These are phyloP conservation scores for Eurosta solidaginis DNA, from an alignment of 1,140 invertebrate genomes.

Conservation along the genomic window DNA sequence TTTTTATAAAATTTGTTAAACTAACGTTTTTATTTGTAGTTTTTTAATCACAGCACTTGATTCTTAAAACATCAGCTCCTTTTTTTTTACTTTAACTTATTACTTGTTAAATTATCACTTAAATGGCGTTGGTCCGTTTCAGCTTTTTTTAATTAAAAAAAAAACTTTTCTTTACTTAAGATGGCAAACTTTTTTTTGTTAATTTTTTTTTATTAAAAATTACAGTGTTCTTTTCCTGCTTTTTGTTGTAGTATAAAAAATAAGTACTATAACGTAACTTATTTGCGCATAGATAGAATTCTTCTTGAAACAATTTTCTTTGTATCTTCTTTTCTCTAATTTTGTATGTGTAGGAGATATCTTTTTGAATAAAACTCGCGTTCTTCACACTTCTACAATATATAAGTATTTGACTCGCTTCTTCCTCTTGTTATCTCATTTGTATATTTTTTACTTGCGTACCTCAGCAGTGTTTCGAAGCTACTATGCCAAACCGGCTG, in stretches of 20 bases:
- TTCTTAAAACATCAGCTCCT: conserved; percentile 44
- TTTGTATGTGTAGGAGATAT: neutral
- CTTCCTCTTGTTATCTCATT: neutral
- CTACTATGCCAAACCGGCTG: conserved; percentile 49
- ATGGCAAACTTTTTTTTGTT: conserved; percentile 50
- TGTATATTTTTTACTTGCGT: conserved; percentile 28
- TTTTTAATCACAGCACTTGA: conserved; percentile 58
- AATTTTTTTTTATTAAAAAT: neutral
- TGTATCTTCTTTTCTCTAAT: neutral
- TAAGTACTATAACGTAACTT: conserved; percentile 26
- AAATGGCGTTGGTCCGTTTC: conserved; percentile 59
- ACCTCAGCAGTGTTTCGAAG: conserved; percentile 56
- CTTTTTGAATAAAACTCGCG: conserved; percentile 6
- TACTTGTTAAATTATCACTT: conserved; percentile 46
- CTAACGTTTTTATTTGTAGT: conserved; percentile 47
- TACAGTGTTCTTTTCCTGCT: conserved; percentile 31
- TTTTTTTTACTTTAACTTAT: conserved; percentile 38
- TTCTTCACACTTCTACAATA: conserved; percentile 31
- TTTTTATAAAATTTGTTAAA: conserved; percentile 43
- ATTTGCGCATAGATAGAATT: conserved; percentile 49
- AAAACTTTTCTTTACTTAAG: conserved; percentile 33
- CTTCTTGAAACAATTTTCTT: conserved; percentile 50
- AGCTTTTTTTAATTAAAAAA: conserved; percentile 43
- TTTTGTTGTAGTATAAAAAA: neutral
- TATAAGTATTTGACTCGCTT: neutral